Percentiles rank a stretch among this genome's conserved stretches.
phyloP scores from a whole-genome alignment of 2,888 invertebrate genomes.

The Mermis nigrescens region DNA sequence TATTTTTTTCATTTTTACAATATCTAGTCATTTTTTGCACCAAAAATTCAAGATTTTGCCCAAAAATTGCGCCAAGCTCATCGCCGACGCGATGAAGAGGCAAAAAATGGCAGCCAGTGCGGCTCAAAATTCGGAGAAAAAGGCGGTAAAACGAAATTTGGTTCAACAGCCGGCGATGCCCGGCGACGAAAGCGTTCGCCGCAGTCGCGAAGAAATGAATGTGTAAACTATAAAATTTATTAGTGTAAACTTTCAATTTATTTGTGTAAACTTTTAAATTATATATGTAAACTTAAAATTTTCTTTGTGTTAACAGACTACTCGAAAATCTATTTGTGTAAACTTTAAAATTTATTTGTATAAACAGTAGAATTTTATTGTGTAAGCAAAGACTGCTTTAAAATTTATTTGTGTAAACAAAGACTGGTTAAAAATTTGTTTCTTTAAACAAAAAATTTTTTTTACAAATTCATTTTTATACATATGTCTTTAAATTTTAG shows the following conservation, averaged over 20 bases:
- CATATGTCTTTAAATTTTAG: too few species aligned
- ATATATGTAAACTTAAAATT: neutral
- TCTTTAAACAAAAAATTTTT: too few species aligned
- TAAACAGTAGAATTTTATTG: too few species aligned
- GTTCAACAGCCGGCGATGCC: conserved; percentile 55
- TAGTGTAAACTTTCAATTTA: neutral
- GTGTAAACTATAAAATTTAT: conserved; percentile 40
- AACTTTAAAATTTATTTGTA: too few species aligned
- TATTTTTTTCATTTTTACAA: too few species aligned
- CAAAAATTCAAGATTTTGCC: conserved; percentile 67
- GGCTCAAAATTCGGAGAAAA: conserved; percentile 56
- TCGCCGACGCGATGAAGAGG: conserved; percentile 59
- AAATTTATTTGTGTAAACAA: too few species aligned
- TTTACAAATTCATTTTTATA: too few species aligned
- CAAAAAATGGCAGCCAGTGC: conserved; percentile 47
- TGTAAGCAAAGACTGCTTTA: too few species aligned
- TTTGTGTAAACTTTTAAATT: neutral
- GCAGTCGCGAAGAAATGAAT: conserved; percentile 82
- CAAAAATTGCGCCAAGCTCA: conserved; percentile 76
- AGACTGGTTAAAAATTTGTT: too few species aligned
- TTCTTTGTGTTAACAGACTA: too few species aligned
- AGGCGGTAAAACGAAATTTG: conserved; percentile 45
- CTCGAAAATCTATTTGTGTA: too few species aligned
- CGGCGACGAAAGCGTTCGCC: conserved; percentile 82
- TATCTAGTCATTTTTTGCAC: too few species aligned